Base-by-base conservation (phyloP, 2,113 vertebrate species). In the Catharus bicknelli region DNA sequence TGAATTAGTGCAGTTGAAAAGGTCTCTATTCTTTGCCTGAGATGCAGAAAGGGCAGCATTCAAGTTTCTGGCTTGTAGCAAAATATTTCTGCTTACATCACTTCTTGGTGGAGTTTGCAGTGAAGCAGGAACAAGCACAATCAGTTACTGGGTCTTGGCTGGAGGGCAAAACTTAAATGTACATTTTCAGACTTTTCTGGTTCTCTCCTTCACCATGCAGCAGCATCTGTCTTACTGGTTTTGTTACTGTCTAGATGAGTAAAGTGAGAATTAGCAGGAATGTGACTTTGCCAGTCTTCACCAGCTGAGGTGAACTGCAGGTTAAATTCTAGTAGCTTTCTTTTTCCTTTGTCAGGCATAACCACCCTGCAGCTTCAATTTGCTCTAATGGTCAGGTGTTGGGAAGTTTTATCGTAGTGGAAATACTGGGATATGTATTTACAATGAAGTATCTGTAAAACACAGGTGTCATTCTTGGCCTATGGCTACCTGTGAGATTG, bases 21-120 rank as follows among this genome's bases (percentile, higher is more conserved):
- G 55, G 67, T 83, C 76, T 26, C 42, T 73, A 3, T 83, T 90
- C 83, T 78, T 92, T 93, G 82, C 22, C 75, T 62, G 67, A 76
- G 58, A 76, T 23, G 11, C 78, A 73, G 70, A 93, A 96, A 95
- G 90, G 74, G 59, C 85, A 90, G 32, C 4, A 2, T 59, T 86
- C 68, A 78, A 74, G 45, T 62, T 82, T 47, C 85, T 91, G 85
- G 87, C 82, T 94, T 42, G 62, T 69, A 87, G 93, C 78, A 93
- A 93, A 80, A 62, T 73, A 64, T 82, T 88, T 62, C 82, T 93
- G 63, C 63, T 95, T 85, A 47, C 55, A 76, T 90, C 67, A 62
- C 34, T 77, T 45, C 58, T 84, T 21, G 15, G 27, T 30, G 54
- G 54, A 64, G 32, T 84, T 84, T 85, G 59, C 84, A 79, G 43